Percentiles rank a stretch among this genome's conserved stretches.
These are phyloP conservation scores for Argyrosomus regius DNA, from an alignment of 2,797 vertebrate species.

Conservation along the genomic window DNA sequence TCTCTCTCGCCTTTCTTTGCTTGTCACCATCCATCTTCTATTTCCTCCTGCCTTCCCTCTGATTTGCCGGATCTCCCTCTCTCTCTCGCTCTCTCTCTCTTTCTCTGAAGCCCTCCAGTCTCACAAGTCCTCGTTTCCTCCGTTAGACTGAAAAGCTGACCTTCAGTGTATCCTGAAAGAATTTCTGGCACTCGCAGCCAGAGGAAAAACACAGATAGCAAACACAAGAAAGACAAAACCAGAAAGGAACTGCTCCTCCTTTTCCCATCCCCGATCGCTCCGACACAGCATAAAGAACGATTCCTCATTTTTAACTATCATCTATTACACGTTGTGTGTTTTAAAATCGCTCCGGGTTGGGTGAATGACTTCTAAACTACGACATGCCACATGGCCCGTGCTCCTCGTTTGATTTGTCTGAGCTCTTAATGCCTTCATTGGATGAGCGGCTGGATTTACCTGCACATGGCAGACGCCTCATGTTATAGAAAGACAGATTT, in stretches of 20 bases:
- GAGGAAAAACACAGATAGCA: slow-evolving; percentile 44
- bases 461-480: slow-evolving; percentile 64
- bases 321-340: background rate
- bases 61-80: background rate
- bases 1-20: slow-evolving; percentile 24
- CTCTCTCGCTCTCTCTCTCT: background rate
- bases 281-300: too few relatives aligned
- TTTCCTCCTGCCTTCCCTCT: slow-evolving; percentile 21
- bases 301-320: background rate
- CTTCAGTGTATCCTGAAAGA: slow-evolving; percentile 51
- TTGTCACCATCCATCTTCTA: slow-evolving; percentile 40
- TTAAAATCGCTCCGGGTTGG: slow-evolving; percentile 1
- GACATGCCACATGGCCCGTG: slow-evolving; percentile 49
- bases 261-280: background rate
- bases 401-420: slow-evolving; percentile 70
- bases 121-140: slow-evolving; percentile 43
- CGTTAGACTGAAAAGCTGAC: slow-evolving; percentile 57
- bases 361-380: slow-evolving; percentile 44
- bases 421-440: slow-evolving; percentile 79
- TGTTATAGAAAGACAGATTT: slow-evolving; percentile 3
- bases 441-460: slow-evolving; percentile 74
- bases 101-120: slow-evolving; percentile 26
- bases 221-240: slow-evolving; percentile 28
- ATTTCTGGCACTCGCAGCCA: slow-evolving; percentile 53
- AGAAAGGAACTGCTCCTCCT: slow-evolving; percentile 9